Evolutionary conservation across 2,888 invertebrate genomes (phyloP).

Genomic region (Drosophila anceps): DNA sequence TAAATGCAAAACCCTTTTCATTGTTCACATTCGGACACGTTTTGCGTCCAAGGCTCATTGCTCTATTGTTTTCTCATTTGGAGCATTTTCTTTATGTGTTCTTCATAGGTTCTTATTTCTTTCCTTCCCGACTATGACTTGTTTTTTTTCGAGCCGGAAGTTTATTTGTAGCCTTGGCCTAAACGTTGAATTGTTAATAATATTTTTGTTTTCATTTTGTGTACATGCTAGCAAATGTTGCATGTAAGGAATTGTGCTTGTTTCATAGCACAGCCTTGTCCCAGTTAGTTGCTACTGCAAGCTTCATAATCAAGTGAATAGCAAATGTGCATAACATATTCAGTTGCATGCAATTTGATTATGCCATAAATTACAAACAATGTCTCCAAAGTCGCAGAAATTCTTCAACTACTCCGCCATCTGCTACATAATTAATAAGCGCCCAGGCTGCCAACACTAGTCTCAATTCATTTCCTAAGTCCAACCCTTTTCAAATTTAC

Average conservation of each 20-base stretch:
- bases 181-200: constrained; percentile 72
- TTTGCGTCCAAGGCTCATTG: constrained; percentile 51
- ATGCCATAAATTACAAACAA: constrained; percentile 68
- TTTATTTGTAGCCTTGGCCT: constrained; percentile 67
- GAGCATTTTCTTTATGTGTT: constrained; percentile 19
- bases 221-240: constrained; percentile 38
- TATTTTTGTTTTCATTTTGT: constrained; percentile 14
- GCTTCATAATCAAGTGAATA: constrained; percentile 55
- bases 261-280: constrained; percentile 51
- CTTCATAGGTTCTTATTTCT: constrained; percentile 1
- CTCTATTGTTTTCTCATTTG: constrained; percentile 67
- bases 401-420: constrained; percentile 9
- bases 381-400: constrained; percentile 44
- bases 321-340: constrained; percentile 51
- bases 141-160: constrained; percentile 52
- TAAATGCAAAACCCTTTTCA: constrained; percentile 26
- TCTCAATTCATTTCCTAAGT: constrained; percentile 38
- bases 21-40: constrained; percentile 45
- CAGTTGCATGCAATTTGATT: constrained; percentile 63
- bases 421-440: constrained; percentile 65
- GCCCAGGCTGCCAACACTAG: constrained; percentile 36
- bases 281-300: constrained; percentile 34
- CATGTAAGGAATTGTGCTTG: constrained; percentile 27
- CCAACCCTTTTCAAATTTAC: constrained; percentile 12
- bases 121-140: not conserved